These are phyloP conservation scores for Jacana jacana DNA, from an alignment of 2,113 vertebrate genomes.

Conservation along the genomic window DNA sequence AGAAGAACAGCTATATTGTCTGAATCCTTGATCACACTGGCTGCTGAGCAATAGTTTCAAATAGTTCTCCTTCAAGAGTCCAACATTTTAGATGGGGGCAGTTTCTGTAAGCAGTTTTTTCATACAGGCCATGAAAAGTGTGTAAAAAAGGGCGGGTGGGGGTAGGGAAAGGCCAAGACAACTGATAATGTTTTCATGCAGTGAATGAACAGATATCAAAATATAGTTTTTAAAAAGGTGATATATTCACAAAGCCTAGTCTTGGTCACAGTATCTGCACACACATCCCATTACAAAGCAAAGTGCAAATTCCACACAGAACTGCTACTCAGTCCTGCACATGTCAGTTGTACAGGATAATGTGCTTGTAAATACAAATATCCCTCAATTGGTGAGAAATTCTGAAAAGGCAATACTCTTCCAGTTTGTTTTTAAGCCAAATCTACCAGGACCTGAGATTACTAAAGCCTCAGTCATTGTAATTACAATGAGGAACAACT, in stretches of 20 bases:
- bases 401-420: neutral
- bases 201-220: neutral
- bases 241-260: neutral
- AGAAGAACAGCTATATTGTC: neutral
- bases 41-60: neutral
- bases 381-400: neutral
- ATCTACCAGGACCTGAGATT: neutral
- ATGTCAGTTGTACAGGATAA: neutral
- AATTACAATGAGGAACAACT: neutral
- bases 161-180: neutral
- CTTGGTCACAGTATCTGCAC: neutral
- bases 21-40: neutral
- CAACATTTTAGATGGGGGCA: neutral
- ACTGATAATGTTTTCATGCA: neutral
- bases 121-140: neutral
- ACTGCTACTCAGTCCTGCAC: neutral
- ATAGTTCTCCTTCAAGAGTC: neutral
- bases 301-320: neutral
- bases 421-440: neutral
- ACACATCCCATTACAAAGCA: neutral
- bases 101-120: neutral
- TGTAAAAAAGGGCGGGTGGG: neutral
- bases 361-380: neutral
- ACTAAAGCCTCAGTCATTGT: neutral
- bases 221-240: neutral